Conservation (phyloP, 2,888 invertebrate species). For the Norana najaformis region DNA sequence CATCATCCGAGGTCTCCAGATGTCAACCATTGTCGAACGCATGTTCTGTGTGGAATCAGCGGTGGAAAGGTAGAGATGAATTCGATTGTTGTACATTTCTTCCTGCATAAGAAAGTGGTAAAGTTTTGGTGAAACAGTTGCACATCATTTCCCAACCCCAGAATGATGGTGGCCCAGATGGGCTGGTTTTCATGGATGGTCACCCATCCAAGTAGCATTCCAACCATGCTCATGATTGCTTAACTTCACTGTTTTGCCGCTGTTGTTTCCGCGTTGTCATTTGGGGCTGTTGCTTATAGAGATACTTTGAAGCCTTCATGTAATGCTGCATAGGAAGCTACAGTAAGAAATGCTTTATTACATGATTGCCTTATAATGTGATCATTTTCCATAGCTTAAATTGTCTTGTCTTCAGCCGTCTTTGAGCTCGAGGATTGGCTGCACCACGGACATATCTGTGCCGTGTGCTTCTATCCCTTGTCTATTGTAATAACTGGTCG, state of each 20-base stretch:
- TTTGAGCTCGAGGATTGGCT: no score
- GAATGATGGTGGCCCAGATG: neutral
- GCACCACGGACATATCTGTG: no score
- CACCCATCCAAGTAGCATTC: neutral
- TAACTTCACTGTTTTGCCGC: neutral
- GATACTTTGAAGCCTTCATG: neutral
- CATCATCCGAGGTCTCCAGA: slow-evolving; percentile 92
- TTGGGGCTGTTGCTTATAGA: neutral
- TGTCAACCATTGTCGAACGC: slow-evolving; percentile 96
- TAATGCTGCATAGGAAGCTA: neutral
- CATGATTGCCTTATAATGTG: neutral
- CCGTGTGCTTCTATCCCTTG: no score
- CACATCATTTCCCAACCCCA: neutral
- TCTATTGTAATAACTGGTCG: no score
- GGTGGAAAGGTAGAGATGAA: slow-evolving; percentile 67
- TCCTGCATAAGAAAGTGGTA: neutral
- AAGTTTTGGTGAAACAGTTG: neutral
- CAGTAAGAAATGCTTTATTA: neutral
- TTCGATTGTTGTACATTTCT: no score
- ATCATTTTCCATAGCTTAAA: no score
- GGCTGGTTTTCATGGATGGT: neutral
- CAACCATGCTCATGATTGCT: neutral
- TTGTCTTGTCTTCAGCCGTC: no score
- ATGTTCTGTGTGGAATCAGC: slow-evolving; percentile 93
- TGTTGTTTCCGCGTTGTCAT: neutral